Percentiles rank a stretch among this genome's conserved stretches.
These are phyloP conservation scores for Euplagia quadripunctaria DNA, from an alignment of 2,888 invertebrate species.

Conservation along the genomic window DNA sequence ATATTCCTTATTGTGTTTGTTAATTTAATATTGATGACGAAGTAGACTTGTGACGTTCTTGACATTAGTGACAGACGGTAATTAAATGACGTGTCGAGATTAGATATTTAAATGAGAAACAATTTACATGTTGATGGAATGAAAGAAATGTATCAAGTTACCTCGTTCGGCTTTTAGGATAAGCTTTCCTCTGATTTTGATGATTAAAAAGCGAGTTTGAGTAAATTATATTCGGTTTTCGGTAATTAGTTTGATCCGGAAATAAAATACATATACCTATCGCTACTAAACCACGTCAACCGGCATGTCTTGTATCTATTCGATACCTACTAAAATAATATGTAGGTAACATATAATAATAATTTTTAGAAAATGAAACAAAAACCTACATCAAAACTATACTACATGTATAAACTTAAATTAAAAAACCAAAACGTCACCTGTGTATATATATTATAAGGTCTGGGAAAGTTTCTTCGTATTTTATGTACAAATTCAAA, in stretches of 20 bases:
- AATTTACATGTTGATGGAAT: constrained; percentile 30
- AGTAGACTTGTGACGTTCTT: constrained; percentile 14
- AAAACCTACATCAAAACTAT: no score
- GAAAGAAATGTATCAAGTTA: constrained; percentile 28
- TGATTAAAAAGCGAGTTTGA: constrained; percentile 13
- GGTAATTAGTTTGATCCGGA: constrained; percentile 4
- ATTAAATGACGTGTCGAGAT: constrained; percentile 35
- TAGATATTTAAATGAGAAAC: constrained; percentile 28
- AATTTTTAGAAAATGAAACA: no score
- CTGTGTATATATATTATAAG: no score
- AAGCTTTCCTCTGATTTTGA: constrained; percentile 17
- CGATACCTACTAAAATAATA: no score
- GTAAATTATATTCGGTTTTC: constrained; percentile 20
- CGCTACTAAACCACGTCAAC: not conserved
- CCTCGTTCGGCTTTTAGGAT: constrained; percentile 27
- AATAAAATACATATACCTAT: not conserved
- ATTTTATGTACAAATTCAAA: no score
- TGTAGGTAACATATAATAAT: no score
- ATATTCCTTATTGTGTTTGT: no score
- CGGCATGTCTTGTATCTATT: no score
- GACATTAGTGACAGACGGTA: constrained; percentile 20
- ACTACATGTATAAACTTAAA: no score
- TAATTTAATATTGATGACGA: constrained; percentile 19
- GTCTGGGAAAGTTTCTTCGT: no score
- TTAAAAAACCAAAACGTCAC: no score